A percentile compares a stretch with the other conserved stretches of the same genome.
Conservation (phyloP, 2,113 vertebrate genomes). For the Sylvilagus bachmani region DNA sequence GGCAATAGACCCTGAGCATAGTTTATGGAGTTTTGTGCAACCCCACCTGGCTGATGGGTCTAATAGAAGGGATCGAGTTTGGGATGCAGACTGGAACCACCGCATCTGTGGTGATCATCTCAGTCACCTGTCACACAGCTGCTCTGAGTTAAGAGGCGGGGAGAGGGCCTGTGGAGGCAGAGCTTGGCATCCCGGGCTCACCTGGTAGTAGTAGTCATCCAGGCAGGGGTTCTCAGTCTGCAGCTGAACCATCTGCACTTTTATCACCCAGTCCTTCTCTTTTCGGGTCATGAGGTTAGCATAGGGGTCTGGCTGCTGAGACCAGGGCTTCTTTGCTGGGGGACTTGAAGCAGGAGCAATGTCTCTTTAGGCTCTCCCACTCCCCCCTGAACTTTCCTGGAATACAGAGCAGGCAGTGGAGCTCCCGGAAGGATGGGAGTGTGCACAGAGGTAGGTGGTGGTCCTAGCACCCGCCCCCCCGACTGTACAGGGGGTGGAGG, state of each 20-base stretch:
- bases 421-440: background rate
- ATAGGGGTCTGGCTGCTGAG: conserved; percentile 89
- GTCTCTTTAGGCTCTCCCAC: background rate
- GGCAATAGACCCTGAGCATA: conserved; percentile 4
- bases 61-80: background rate
- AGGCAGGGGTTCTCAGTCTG: conserved; percentile 94
- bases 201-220: conserved; percentile 98
- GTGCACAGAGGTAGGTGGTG: background rate
- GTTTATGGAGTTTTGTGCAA: conserved; percentile 22
- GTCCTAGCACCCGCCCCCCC: background rate
- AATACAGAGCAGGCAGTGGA: background rate
- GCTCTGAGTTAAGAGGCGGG: background rate
- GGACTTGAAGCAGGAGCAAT: conserved; percentile 72
- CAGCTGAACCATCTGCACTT: conserved; percentile 97
- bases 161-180: background rate
- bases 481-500: background rate
- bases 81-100: background rate
- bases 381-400: background rate
- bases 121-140: background rate
- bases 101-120: background rate
- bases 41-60: background rate
- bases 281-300: conserved; percentile 93
- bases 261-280: conserved; percentile 97
- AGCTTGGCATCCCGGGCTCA: conserved; percentile 71
- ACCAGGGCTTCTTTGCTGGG: conserved; percentile 87